Evolutionary conservation across 2,797 vertebrate species (phyloP).

Genomic region (Rhadinocentrus ornatus): DNA sequence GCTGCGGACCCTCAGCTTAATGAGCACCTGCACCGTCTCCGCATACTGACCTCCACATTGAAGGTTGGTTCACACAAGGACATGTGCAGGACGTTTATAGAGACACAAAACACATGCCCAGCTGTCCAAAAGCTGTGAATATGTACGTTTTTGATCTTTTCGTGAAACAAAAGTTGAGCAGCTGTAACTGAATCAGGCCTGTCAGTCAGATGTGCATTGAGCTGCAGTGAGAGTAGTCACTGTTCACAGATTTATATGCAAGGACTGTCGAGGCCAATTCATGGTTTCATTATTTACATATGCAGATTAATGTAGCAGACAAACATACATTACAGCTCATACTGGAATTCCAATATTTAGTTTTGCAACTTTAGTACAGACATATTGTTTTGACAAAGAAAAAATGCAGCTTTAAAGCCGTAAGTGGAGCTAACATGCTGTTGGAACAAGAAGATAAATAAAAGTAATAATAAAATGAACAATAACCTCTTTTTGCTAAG

Average conservation of each 20-base stretch:
- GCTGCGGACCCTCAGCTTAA: constrained; percentile 96
- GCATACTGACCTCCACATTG: constrained; percentile 97
- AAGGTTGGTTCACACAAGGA: constrained; percentile 84
- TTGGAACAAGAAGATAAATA: not conserved
- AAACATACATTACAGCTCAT: not conserved
- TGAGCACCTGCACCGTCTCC: constrained; percentile 94
- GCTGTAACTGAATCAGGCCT: not conserved
- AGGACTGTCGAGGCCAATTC: not conserved
- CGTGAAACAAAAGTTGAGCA: not conserved
- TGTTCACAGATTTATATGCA: not conserved
- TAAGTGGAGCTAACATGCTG: not conserved
- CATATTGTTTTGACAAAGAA: too few species aligned
- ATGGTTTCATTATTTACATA: not conserved
- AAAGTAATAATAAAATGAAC: not conserved
- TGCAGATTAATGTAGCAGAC: not conserved
- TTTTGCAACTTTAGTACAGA: not conserved
- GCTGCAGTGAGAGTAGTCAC: not conserved
- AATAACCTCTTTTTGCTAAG: not conserved
- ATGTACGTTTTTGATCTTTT: not conserved
- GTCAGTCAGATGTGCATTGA: not conserved
- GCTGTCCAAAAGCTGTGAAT: not conserved
- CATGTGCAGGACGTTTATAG: not conserved
- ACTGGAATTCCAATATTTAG: not conserved
- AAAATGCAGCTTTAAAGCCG: not conserved
- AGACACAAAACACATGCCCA: not conserved